Evolutionary conservation across 2,797 vertebrate genomes (phyloP).

Genomic region (Alcedo quadribrachys): DNA sequence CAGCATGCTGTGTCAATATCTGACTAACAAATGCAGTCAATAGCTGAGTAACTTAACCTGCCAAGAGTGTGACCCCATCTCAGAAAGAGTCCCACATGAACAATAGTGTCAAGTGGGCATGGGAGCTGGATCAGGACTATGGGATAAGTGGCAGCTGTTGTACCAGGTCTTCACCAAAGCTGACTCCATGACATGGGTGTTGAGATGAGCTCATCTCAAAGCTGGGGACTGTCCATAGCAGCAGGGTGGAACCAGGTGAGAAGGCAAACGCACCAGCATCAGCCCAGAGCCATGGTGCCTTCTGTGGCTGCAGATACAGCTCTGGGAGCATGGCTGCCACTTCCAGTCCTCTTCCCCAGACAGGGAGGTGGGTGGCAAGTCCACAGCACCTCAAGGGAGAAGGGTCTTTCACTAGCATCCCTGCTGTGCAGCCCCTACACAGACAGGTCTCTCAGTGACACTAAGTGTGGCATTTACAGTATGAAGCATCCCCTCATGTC

Average conservation of each 20-base stretch:
- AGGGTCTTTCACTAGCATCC: background rate
- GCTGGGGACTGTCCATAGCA: background rate
- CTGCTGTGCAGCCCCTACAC: background rate
- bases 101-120: background rate
- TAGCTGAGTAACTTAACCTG: background rate
- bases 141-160: background rate
- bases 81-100: fast-evolving
- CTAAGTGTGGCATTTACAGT: background rate
- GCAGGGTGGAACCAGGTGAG: background rate
- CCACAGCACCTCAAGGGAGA: background rate
- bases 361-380: background rate
- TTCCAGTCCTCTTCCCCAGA: background rate
- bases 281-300: background rate
- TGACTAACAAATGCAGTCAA: background rate
- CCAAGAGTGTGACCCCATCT: background rate
- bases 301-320: background rate
- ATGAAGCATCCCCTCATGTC: background rate
- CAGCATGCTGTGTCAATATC: background rate
- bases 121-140: background rate
- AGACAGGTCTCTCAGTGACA: background rate
- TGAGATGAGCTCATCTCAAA: background rate
- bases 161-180: background rate
- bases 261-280: fast-evolving
- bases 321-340: fast-evolving
- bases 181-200: background rate